Percentiles rank a stretch among this genome's conserved stretches.
These are phyloP conservation scores for Bubo scandiacus DNA, from an alignment of 2,113 vertebrate genomes.

Conservation along the genomic window DNA sequence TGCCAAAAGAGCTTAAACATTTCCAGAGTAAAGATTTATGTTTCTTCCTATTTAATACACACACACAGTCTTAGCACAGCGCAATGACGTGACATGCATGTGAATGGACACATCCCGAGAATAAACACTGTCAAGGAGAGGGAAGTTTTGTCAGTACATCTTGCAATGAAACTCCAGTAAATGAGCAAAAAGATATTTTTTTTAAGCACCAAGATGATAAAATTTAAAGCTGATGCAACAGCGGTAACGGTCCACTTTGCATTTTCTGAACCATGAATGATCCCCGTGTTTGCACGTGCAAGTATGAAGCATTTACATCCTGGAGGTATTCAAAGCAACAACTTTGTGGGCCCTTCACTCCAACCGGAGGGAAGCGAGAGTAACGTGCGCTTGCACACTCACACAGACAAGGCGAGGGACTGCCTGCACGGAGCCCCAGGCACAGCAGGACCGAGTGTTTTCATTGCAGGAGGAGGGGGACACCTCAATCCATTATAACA, in stretches of 20 bases:
- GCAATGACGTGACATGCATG: accelerated
- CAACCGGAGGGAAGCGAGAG: neutral
- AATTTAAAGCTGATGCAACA: neutral
- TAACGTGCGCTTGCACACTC: accelerated
- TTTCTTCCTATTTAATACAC: neutral
- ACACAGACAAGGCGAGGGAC: accelerated
- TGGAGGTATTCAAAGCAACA: neutral
- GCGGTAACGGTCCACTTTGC: too few relatives aligned
- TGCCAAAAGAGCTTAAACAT: neutral
- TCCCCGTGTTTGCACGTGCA: accelerated
- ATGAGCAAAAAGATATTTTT: neutral
- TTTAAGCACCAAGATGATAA: neutral
- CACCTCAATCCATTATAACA: accelerated
- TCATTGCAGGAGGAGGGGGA: accelerated
- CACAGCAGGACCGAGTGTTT: neutral
- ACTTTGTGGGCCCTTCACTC: accelerated
- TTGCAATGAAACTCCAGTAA: neutral
- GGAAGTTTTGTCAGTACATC: neutral
- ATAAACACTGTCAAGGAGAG: neutral
- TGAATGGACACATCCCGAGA: accelerated
- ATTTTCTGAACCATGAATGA: neutral
- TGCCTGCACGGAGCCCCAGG: accelerated
- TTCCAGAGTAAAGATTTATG: neutral
- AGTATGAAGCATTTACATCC: neutral
- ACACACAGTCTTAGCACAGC: neutral